These are phyloP conservation scores for Tetragnatha montana DNA, from an alignment of 2,888 invertebrate genomes.

Conservation along the genomic window DNA sequence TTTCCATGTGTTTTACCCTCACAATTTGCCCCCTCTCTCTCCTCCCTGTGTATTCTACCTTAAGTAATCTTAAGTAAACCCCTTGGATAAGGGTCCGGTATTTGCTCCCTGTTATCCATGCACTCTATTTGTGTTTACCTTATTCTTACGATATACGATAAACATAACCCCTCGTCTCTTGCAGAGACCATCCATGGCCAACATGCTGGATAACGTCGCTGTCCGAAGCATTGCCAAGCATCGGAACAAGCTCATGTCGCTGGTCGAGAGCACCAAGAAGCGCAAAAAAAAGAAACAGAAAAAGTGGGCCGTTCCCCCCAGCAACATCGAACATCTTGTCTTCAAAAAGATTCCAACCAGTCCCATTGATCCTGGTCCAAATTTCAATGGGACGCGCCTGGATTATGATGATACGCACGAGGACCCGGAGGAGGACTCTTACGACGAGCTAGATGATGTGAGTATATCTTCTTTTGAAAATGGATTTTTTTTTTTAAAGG, in stretches of 20 bases:
- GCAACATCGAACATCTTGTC: slow-evolving; percentile 67
- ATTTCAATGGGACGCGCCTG: slow-evolving; percentile 52
- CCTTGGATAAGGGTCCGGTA: too few species aligned
- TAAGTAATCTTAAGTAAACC: too few species aligned
- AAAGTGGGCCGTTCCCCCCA: slow-evolving; percentile 62
- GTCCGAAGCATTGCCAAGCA: slow-evolving; percentile 69
- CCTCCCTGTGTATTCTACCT: too few species aligned
- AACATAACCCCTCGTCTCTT: too few species aligned
- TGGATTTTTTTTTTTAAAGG: background rate
- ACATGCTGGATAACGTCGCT: slow-evolving; percentile 64
- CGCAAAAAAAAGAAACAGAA: slow-evolving; percentile 64
- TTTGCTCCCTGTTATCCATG: too few species aligned
- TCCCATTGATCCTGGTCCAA: slow-evolving; percentile 61
- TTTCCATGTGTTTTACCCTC: too few species aligned
- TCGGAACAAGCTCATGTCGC: slow-evolving; percentile 67
- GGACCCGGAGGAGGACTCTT: slow-evolving; percentile 45
- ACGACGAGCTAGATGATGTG: slow-evolving; percentile 55
- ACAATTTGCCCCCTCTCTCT: too few species aligned
- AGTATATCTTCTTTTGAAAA: slow-evolving; percentile 18
- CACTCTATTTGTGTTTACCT: too few species aligned
- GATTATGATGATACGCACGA: slow-evolving; percentile 38
- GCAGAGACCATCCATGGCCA: slow-evolving; percentile 56
- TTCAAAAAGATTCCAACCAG: slow-evolving; percentile 68
- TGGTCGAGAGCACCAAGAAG: slow-evolving; percentile 68
- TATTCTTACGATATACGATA: too few species aligned